Evolutionary conservation across 1,140 invertebrate genomes (phyloP).

Genomic region (Drosophila yakuba): DNA sequence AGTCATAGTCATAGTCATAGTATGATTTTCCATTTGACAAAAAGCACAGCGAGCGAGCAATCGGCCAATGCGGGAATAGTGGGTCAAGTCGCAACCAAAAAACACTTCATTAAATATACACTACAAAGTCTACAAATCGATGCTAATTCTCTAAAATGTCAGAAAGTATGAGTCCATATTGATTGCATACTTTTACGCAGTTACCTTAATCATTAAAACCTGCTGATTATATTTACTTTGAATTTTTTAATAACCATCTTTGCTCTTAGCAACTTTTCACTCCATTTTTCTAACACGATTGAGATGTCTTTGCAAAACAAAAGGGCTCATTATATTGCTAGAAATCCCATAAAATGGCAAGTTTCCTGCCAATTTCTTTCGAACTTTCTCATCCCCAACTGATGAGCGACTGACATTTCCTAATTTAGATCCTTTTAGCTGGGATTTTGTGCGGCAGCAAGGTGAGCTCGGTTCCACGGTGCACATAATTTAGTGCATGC

Average conservation of each 20-base stretch:
- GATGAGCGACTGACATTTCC: background rate
- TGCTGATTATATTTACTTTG: background rate
- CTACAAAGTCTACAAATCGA: too few relatives aligned
- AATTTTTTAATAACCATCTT: background rate
- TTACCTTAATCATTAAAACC: background rate
- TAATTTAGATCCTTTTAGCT: background rate
- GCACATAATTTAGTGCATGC: slow-evolving; percentile 71
- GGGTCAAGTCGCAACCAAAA: background rate
- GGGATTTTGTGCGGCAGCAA: background rate
- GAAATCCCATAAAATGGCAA: too few relatives aligned
- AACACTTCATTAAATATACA: too few relatives aligned
- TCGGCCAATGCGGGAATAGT: slow-evolving; percentile 35
- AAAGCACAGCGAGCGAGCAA: slow-evolving; percentile 58
- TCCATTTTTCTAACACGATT: background rate
- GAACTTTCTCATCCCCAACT: slow-evolving; percentile 15
- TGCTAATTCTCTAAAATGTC: too few relatives aligned
- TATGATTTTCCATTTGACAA: slow-evolving; percentile 78
- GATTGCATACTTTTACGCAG: background rate
- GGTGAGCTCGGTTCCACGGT: slow-evolving; percentile 40
- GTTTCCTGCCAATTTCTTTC: background rate
- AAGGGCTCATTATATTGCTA: too few relatives aligned
- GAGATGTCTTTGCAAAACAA: background rate
- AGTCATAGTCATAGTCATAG: slow-evolving; percentile 15
- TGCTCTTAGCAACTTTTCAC: too few relatives aligned
- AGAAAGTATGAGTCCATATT: too few relatives aligned